A percentile compares a stretch with the other conserved stretches of the same genome.
Conservation (phyloP, 2,888 invertebrate genomes). For the Phortica magna region DNA sequence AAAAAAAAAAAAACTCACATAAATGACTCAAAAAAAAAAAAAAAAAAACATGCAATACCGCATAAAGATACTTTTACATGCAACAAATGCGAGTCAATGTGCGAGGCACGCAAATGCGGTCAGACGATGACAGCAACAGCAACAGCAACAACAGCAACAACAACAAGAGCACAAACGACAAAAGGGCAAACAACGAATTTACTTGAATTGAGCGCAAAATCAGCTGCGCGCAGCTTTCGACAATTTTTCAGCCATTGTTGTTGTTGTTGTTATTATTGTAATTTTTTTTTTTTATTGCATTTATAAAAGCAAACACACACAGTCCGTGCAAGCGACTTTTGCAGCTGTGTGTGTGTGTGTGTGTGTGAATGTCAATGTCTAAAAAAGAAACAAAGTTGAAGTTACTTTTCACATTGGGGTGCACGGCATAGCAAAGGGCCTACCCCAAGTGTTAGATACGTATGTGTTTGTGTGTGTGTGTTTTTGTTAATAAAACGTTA, state of each 20-base stretch:
- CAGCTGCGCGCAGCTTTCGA: conserved; percentile 30
- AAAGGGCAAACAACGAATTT: conserved; percentile 1
- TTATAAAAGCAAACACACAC: conserved; percentile 15
- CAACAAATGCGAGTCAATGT: conserved; percentile 28
- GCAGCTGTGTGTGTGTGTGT: conserved; percentile 25
- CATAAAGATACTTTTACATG: conserved; percentile 4
- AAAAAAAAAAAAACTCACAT: background rate
- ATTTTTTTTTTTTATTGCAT: conserved; percentile 10
- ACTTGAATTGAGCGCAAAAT: conserved; percentile 8
- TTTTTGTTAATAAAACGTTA: conserved; percentile 17
- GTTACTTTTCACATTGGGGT: conserved; percentile 11
- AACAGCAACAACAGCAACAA: background rate
- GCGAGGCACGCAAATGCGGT: conserved; percentile 26
- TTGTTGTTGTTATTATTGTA: background rate
- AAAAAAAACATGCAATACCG: background rate
- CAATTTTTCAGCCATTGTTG: conserved; percentile 1
- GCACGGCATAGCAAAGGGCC: conserved; percentile 5
- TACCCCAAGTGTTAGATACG: conserved; percentile 35
- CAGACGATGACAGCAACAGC: background rate
- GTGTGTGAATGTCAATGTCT: conserved; percentile 24
- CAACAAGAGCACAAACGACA: background rate
- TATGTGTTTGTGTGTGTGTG: background rate
- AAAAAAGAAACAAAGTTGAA: conserved; percentile 13
- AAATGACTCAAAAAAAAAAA: conserved; percentile 19
- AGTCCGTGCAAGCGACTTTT: background rate